Base-by-base conservation (phyloP, 2,888 invertebrate genomes). In the Drosophila merina region DNA sequence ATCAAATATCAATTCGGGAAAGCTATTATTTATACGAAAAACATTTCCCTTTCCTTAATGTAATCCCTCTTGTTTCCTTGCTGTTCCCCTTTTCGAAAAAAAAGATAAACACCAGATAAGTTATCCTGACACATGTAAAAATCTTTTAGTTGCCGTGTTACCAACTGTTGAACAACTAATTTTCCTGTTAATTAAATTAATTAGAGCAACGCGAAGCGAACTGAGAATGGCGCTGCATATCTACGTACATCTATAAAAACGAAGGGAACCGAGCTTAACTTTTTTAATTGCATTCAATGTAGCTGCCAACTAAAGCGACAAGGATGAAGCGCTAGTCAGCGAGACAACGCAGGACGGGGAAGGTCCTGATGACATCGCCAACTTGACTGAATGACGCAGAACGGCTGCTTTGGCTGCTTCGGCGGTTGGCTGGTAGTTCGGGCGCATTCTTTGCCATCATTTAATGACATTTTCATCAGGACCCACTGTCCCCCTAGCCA, bases 181-280 rank as follows among this genome's bases (percentile, higher is more conserved):
- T 86, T 88, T 88, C 75, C 80, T 80, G 76, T 85, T 87, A 88
- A 88, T 86, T 86, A 72, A 87, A 76, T 85, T 85, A 85, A 86
- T 88, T 87, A 78, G 69, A 78, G 72, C 70, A 68, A 36, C 28
- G 57, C 49, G 38, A 40, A 47, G 57, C 49, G 38, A 40, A 47
- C 36, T 8, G 10, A 44, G 47, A 20, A 38, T 30, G 20, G 57
- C 12, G 20, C 31, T 26, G 42, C 36, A 36, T 10, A 59, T 44
- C 20, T 44, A 20, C 60, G 47, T 54, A 51, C 28, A 30, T 36
- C 36, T 36, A 36, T 28, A 36, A 52, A 57, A 69, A 50, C 20
- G 49, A 47, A 28, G 33, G 47, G 42, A 44, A 10, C 8, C 49
- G 62, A 73, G 79, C 56, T 58, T 64, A 82, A 82, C 79, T 82